Percentiles rank a stretch among this genome's conserved stretches.
Conservation (phyloP, 1,140 invertebrate species). For the Ericerus pela region DNA sequence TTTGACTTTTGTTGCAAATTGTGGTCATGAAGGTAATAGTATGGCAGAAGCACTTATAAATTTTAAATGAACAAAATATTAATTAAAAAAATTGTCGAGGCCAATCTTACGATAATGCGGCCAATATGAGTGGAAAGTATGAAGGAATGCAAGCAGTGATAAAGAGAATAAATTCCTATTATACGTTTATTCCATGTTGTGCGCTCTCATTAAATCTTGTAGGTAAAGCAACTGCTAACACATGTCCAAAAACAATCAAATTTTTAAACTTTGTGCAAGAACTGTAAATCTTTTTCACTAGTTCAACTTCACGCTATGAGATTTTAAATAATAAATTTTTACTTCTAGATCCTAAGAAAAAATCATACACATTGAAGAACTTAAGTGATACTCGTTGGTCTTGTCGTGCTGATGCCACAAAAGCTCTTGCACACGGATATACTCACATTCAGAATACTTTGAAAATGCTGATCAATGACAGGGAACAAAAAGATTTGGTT, state of each 20-base stretch:
- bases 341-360: neutral
- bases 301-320: slow-evolving; percentile 19
- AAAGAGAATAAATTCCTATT: neutral
- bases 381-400: slow-evolving; percentile 20
- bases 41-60: slow-evolving; percentile 3
- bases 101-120: neutral
- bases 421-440: no score
- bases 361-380: slow-evolving; percentile 14
- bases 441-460: no score
- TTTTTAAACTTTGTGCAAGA: slow-evolving; percentile 22
- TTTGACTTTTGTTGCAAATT: slow-evolving; percentile 5
- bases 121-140: slow-evolving; percentile 8
- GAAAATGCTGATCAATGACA: no score
- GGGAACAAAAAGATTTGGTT: no score
- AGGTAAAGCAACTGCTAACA: slow-evolving; percentile 17
- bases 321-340: slow-evolving; percentile 14
- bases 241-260: slow-evolving; percentile 18
- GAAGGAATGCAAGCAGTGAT: slow-evolving; percentile 3
- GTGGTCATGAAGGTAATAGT: slow-evolving; percentile 13
- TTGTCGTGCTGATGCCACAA: slow-evolving; percentile 18
- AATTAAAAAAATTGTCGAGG: neutral
- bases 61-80: neutral
- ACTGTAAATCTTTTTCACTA: slow-evolving; percentile 22
- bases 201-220: slow-evolving; percentile 12
- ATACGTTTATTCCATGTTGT: neutral